Percentiles rank a stretch among this genome's conserved stretches.
phyloP scores from a whole-genome alignment of 2,797 vertebrate genomes.

The Anisognathus igniventris region DNA sequence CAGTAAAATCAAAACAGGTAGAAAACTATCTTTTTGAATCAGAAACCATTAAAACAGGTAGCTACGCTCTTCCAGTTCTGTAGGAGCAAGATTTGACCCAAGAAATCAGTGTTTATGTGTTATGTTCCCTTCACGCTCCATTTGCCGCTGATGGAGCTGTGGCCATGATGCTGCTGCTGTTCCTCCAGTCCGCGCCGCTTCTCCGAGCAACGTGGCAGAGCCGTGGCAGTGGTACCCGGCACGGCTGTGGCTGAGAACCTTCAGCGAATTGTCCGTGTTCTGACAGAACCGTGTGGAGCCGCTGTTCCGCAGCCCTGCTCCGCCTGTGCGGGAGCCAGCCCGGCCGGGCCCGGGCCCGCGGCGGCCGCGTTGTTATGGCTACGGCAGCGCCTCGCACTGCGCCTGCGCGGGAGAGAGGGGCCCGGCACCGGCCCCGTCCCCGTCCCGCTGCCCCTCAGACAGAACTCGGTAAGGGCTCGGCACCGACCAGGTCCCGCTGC shows the following conservation, averaged over 20 bases:
- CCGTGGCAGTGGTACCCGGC: fast-evolving
- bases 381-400: background rate
- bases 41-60: background rate
- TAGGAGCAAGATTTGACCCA: background rate
- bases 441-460: fast-evolving
- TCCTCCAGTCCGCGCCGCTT: too few species aligned
- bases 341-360: background rate
- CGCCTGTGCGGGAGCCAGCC: fast-evolving
- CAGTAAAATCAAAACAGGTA: background rate
- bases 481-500: fast-evolving
- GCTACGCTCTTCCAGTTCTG: background rate
- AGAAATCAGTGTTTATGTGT: fast-evolving
- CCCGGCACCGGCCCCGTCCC: fast-evolving
- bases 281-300: background rate
- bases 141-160: fast-evolving
- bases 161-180: background rate
- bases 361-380: background rate
- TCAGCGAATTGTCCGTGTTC: fast-evolving
- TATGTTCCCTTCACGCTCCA: fast-evolving
- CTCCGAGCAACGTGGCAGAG: background rate
- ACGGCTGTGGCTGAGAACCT: fast-evolving
- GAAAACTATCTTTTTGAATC: background rate
- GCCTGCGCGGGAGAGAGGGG: background rate
- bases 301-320: fast-evolving
- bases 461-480: fast-evolving